These are phyloP conservation scores for Dicrurus megarhynchus DNA, from an alignment of 2,113 vertebrate genomes.

Conservation along the genomic window DNA sequence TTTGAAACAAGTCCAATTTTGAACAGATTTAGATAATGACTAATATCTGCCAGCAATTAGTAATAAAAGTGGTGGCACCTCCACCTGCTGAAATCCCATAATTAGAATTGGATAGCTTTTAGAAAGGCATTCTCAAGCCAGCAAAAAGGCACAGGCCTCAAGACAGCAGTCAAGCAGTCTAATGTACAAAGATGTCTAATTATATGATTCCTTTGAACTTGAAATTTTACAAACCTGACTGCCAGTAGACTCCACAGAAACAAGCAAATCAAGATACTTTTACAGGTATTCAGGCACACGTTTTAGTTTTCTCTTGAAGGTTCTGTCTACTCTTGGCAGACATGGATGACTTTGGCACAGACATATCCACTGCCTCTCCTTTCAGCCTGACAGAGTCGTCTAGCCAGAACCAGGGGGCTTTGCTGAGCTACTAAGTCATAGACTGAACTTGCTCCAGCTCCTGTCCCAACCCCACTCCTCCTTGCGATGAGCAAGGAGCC, in stretches of 20 bases:
- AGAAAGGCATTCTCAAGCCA: not conserved
- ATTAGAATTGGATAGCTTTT: not conserved
- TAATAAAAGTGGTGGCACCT: not conserved
- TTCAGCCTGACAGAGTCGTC: not conserved
- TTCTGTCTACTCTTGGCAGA: not conserved
- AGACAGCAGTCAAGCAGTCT: not conserved
- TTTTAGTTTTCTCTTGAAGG: not conserved
- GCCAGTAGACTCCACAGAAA: not conserved
- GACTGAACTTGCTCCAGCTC: not conserved
- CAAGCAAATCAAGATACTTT: not conserved
- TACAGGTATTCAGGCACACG: accelerated
- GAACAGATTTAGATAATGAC: not conserved
- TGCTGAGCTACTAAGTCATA: not conserved
- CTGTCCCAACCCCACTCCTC: not conserved
- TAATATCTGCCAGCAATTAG: not conserved
- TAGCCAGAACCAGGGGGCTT: not conserved
- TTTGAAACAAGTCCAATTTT: not conserved
- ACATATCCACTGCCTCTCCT: not conserved
- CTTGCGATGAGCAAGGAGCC: not conserved
- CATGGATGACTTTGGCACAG: not conserved
- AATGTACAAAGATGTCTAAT: not conserved
- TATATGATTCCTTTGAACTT: not conserved
- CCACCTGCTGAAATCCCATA: not conserved
- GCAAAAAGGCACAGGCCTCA: not conserved
- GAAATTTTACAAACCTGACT: not conserved